Base-by-base conservation (phyloP, 2,113 vertebrate species). In the Phaetusa simplex region DNA sequence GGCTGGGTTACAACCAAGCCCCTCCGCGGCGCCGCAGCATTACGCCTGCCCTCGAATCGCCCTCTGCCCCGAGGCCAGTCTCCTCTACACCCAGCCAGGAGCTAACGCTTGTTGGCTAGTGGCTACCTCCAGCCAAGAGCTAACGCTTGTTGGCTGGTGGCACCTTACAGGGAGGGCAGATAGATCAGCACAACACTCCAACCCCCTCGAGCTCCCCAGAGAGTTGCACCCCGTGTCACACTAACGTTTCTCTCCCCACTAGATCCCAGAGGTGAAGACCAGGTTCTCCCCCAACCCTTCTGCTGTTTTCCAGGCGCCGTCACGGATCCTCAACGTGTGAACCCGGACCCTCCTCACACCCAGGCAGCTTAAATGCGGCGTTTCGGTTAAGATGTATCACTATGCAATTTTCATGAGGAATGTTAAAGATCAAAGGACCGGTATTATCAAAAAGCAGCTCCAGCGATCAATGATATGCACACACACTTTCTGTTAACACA, bases 251-350 rank as follows among this genome's bases (percentile, higher is more conserved):
- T 97, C 92, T 96, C 30, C 74, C 72, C 96, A 81, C 52, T 95
- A 99, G 99, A 99, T 99, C 71, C 98, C 99, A 71, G 98, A 99
- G 95, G 98, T 98, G 97, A 99, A 98, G 97, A 99, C 98, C 95
- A 99, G 99, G 96, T 98, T 98, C 83, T 97, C 99, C 18, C 99
- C 99, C 18, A 99, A 99, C 86, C 98, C 99, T 56, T 99, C 99
- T 34, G 99, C 99, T 11, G 98, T 99, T 96, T 99, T 99, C 97
- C 99, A 99, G 97, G 98, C 99, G 0, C 98, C 99, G 3, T 98
- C 98, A 12, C 98, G 98, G 96, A 98, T 99, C 97, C 99, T 99
- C 98, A 98, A 99, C 34, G 98, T 99, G 97, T 99, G 98, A 99
- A 71, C 34, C 50, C 8, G 88, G 61, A 65, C 42, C 50, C 45